These are phyloP conservation scores for Phrynosoma blainvillii DNA, from an alignment of 2,113 vertebrate genomes.

Conservation along the genomic window DNA sequence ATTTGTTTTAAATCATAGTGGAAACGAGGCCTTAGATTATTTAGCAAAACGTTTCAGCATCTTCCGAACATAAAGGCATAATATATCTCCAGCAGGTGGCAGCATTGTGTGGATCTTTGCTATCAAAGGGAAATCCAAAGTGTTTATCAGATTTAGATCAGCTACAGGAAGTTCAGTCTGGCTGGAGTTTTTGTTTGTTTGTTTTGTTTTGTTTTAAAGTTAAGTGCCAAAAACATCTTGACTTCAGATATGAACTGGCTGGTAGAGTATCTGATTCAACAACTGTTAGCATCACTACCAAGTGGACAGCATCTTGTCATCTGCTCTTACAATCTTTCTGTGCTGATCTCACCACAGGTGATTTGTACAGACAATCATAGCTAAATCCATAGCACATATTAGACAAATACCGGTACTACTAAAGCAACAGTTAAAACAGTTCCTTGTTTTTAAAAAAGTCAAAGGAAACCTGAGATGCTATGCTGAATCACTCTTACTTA, in stretches of 20 bases:
- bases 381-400: neutral
- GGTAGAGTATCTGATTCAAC: neutral
- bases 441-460: neutral
- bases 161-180: neutral
- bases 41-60: neutral
- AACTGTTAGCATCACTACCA: neutral
- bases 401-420: neutral
- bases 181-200: neutral
- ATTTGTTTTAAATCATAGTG: too few relatives aligned
- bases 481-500: neutral
- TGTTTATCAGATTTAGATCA: neutral
- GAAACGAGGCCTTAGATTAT: too few relatives aligned
- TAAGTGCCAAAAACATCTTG: too few relatives aligned
- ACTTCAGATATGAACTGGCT: neutral
- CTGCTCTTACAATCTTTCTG: neutral
- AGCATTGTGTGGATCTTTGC: constrained; percentile 54
- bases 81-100: constrained; percentile 64
- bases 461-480: neutral
- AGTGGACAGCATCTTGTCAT: neutral
- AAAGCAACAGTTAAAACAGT: neutral
- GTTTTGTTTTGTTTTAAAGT: too few relatives aligned
- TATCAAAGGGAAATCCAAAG: neutral
- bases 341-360: neutral
- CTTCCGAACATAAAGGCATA: neutral
- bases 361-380: neutral